phyloP scores from a whole-genome alignment of 2,888 invertebrate genomes.

The Drosophila atripex region DNA sequence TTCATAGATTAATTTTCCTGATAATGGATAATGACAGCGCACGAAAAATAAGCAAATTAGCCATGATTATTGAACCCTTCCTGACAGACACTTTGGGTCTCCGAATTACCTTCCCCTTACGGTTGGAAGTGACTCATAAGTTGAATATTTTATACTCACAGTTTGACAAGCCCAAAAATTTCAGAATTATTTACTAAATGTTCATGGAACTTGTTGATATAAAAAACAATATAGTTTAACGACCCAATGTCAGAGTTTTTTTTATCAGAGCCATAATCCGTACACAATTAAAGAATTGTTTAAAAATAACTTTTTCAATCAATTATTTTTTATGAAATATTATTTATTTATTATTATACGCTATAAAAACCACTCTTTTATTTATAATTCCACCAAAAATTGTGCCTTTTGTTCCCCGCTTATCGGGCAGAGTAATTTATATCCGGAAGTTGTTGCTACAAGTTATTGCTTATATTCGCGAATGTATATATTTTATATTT shows the following conservation, averaged over 20 bases:
- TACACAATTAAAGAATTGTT: background rate
- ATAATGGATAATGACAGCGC: background rate
- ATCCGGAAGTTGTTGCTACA: conserved; percentile 19
- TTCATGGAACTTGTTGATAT: too few relatives aligned
- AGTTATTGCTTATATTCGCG: conserved; percentile 1
- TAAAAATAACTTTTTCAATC: too few relatives aligned
- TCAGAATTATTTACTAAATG: background rate
- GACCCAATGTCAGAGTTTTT: background rate
- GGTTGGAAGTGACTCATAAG: background rate
- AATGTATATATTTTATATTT: conserved; percentile 3
- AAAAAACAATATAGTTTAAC: background rate
- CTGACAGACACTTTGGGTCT: background rate
- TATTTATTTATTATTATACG: too few relatives aligned
- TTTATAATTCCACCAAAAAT: background rate
- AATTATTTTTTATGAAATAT: too few relatives aligned
- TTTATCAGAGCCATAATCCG: background rate
- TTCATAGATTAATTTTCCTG: conserved; percentile 6
- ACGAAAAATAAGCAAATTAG: background rate
- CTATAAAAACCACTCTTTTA: background rate
- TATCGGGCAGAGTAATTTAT: conserved; percentile 35
- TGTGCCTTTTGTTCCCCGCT: conserved; percentile 7
- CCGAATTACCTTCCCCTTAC: background rate
- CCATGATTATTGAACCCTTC: background rate
- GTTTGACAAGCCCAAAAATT: background rate
- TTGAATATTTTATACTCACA: background rate